Percentiles rank a stretch among this genome's conserved stretches.
Conservation (phyloP, 1,140 invertebrate genomes). For the Chionoecetes opilio region DNA sequence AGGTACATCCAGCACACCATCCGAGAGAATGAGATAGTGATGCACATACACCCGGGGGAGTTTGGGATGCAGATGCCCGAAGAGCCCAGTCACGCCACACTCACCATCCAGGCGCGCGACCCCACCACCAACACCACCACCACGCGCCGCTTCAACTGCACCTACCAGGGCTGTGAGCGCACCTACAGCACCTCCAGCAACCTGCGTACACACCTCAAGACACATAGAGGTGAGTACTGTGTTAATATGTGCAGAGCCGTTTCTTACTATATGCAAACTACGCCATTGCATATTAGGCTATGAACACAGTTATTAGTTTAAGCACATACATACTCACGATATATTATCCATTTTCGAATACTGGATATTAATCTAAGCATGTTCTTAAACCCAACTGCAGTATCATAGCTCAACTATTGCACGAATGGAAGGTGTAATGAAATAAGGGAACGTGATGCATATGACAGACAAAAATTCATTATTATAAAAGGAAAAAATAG, state of each 20-base stretch:
- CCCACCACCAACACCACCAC: conserved; percentile 87
- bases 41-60: conserved; percentile 88
- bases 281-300: no score
- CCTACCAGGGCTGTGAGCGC: conserved; percentile 94
- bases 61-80: conserved; percentile 86
- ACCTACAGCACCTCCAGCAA: conserved; percentile 98
- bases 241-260: neutral
- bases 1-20: conserved; percentile 89
- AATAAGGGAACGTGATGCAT: no score
- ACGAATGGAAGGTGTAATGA: no score
- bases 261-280: no score
- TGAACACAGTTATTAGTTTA: no score
- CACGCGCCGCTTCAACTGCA: conserved; percentile 91
- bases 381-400: no score
- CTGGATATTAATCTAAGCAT: no score
- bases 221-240: conserved; percentile 92
- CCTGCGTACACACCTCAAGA: conserved; percentile 97
- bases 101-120: conserved; percentile 88
- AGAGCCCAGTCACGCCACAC: conserved; percentile 88
- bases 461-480: no score
- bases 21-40: conserved; percentile 88
- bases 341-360: no score
- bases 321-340: no score
- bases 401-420: no score
- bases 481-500: no score